These are phyloP conservation scores for Montipora cactus DNA, from an alignment of 64 coral and sea anemone species.

Conservation along the genomic window DNA sequence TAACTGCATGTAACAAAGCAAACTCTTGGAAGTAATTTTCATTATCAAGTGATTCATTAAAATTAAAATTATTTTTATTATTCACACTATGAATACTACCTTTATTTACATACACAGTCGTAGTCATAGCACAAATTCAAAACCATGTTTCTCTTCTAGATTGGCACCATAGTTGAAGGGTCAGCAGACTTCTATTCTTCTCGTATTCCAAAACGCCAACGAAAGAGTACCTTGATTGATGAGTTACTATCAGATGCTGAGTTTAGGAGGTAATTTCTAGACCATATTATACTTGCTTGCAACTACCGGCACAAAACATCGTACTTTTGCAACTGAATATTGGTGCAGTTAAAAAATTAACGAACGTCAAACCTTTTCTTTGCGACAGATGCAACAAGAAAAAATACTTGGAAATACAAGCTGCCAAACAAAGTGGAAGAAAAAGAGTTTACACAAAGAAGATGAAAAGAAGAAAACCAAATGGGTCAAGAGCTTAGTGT, in stretches of 20 bases:
- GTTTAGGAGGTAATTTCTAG: constrained; percentile 86
- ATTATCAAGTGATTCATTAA: too few species aligned
- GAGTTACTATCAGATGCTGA: constrained; percentile 88
- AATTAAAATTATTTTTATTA: too few species aligned
- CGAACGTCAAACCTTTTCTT: background rate
- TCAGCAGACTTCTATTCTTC: constrained; percentile 95
- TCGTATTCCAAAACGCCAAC: constrained; percentile 90
- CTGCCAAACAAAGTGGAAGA: constrained; percentile 87
- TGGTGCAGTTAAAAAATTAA: background rate
- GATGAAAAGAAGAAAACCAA: constrained; percentile 77
- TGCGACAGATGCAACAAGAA: constrained; percentile 95
- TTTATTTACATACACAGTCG: too few species aligned
- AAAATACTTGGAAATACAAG: constrained; percentile 95
- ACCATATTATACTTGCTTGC: background rate
- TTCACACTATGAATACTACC: too few species aligned
- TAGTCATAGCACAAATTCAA: too few species aligned
- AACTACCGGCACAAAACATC: background rate
- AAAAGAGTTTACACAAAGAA: constrained; percentile 94
- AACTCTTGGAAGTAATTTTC: too few species aligned
- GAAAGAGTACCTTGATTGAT: constrained; percentile 86
- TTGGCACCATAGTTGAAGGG: constrained; percentile 92
- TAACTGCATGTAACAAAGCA: too few species aligned
- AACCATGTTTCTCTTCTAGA: constrained; percentile 20
- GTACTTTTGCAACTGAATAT: background rate
- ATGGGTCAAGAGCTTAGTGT: constrained; percentile 31